Evolutionary conservation across 2,888 invertebrate species (phyloP), one percentile per base, ranked within the genome.

Genomic region (Sinohyriopsis cumingii): DNA sequence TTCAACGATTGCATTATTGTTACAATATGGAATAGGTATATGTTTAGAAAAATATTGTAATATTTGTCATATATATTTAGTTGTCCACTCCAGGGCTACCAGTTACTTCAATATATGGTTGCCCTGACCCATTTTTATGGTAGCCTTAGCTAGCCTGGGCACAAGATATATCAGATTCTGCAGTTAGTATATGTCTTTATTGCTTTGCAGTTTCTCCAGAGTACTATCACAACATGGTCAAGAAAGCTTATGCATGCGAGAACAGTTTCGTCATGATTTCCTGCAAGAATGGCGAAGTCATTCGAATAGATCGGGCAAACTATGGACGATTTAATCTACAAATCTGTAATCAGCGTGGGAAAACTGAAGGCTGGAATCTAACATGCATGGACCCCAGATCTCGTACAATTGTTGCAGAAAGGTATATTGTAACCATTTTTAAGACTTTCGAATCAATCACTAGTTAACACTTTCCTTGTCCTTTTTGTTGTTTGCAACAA

Each of bases 301-400:
- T 98, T 86, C 95, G 96, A 89, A 93, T 98, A 86, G 95, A 96
- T 90, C 93, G 97, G 80, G 97, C 97, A 75, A 97, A 97, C 92
- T 98, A 97, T 90, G 97, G 97, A 67, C 93, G 89, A 86, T 97
- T 96, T 91, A 96, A 96, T 80, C 95, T 97, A 90, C 95, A 95
- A 87, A 96, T 97, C 90, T 98, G 98, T 92, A 97, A 98, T 91
- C 96, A 96, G 91, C 95, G 96, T 89, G 97, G 97, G 80, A 94
- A 96, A 91, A 96, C 96, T n/a, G 96, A 96, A 86, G 84, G 81
- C 55, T 97, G 97, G 97, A 96, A 96, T 89, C 95, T 97, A 85
- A 96, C 96, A 91, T 98, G 97, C 91, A 96, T 96, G 95, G 95
- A 96, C 69, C 94, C 94, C 64, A 95, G 95, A 89, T 96, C 97